phyloP scores from a whole-genome alignment of 2,113 vertebrate species.

The Prionailurus viverrinus region DNA sequence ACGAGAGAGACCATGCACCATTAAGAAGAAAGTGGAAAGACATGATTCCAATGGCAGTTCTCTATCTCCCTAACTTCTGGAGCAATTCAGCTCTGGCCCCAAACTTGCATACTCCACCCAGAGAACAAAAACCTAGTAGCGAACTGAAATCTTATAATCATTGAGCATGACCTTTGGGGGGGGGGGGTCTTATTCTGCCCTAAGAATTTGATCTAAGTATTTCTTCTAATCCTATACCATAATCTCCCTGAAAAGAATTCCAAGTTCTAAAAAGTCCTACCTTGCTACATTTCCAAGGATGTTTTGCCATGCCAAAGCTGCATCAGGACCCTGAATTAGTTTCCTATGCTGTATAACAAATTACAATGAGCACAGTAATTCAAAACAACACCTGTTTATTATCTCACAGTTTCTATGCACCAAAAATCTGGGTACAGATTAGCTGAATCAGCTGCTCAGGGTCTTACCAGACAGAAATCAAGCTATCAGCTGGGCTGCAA shows the following conservation, averaged over 20 bases:
- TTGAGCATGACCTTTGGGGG: neutral
- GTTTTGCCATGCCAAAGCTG: neutral
- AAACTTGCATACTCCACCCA: constrained; percentile 17
- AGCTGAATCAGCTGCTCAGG: neutral
- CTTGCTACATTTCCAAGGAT: constrained; percentile 6
- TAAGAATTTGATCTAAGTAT: neutral
- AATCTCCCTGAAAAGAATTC: neutral
- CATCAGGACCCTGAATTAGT: neutral
- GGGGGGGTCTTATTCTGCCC: neutral
- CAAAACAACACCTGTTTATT: neutral
- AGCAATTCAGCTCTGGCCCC: constrained; percentile 30
- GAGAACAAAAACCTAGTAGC: neutral
- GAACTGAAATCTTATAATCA: neutral
- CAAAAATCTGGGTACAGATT: neutral
- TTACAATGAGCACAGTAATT: neutral
- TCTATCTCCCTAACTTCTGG: neutral
- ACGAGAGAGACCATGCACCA: neutral
- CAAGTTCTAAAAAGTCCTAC: neutral
- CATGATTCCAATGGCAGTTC: neutral
- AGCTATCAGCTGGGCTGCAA: neutral
- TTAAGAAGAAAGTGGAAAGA: neutral
- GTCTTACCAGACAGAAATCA: neutral
- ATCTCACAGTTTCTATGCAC: neutral
- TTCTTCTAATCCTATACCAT: neutral
- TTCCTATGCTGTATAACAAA: neutral